These are phyloP conservation scores for Columba janthina DNA, from an alignment of 2,113 vertebrate genomes.

Conservation along the genomic window DNA sequence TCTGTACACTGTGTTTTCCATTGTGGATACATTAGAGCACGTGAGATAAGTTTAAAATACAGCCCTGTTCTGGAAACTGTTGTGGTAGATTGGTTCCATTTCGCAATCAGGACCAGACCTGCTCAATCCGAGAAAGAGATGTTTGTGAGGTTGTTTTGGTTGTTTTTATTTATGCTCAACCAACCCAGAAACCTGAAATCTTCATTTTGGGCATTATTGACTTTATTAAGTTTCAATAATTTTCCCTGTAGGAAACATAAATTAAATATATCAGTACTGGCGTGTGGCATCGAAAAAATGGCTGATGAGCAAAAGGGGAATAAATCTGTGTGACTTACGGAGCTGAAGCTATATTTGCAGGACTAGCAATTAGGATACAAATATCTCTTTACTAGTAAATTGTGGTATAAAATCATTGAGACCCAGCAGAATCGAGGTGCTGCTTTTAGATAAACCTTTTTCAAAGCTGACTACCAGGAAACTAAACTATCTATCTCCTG, in stretches of 20 bases:
- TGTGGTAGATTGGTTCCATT: neutral
- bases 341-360: constrained; percentile 5
- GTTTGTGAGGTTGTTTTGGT: neutral
- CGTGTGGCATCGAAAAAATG: constrained; percentile 1
- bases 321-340: neutral
- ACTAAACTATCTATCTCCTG: neutral
- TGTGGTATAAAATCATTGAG: neutral
- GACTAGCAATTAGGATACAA: constrained; percentile 11
- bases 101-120: neutral
- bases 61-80: neutral
- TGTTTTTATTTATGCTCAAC: constrained; percentile 47
- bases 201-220: constrained; percentile 41
- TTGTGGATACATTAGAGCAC: neutral
- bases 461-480: neutral
- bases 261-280: constrained; percentile 33
- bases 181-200: constrained; percentile 26
- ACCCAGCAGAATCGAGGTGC: neutral
- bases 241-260: constrained; percentile 46
- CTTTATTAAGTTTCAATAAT: constrained; percentile 56
- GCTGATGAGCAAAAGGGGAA: constrained; percentile 8
- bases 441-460: constrained; percentile 11
- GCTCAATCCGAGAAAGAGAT: constrained; percentile 19
- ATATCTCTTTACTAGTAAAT: constrained; percentile 19
- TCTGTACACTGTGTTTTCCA: neutral
- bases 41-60: neutral